Percentiles rank a stretch among this genome's conserved stretches.
Evolutionary conservation across 2,797 vertebrate genomes (phyloP).

Genomic region (Rhabdomys pumilio): DNA sequence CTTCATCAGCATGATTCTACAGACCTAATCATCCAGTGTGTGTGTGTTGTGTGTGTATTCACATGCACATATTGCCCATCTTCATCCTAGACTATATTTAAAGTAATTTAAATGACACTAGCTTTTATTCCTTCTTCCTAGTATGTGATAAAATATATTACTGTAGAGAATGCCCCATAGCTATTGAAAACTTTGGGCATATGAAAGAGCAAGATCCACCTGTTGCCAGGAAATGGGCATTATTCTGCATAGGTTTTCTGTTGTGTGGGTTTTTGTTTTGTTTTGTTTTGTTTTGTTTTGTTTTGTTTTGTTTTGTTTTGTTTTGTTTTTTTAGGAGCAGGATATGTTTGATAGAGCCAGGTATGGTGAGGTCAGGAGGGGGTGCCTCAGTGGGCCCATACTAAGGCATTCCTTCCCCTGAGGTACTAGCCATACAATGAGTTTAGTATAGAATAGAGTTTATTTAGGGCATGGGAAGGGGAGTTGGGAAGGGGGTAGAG

Average conservation of each 20-base stretch:
- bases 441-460: no score
- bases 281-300: no score
- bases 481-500: no score
- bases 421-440: no score
- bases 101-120: constrained; percentile 12
- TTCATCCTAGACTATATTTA: neutral
- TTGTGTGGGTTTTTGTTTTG: no score
- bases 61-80: neutral
- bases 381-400: no score
- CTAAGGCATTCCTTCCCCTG: no score
- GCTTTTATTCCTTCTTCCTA: neutral
- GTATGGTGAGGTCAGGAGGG: no score
- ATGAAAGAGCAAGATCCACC: neutral
- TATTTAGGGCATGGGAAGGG: no score
- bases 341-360: no score
- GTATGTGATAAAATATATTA: neutral
- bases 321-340: no score
- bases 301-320: no score
- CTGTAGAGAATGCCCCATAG: neutral
- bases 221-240: neutral
- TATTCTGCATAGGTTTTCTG: neutral
- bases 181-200: neutral
- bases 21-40: neutral
- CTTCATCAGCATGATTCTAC: neutral
- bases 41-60: neutral